A percentile compares a stretch with the other conserved stretches of the same genome.
phyloP scores from a whole-genome alignment of 1,140 invertebrate species.

The Phymastichus coffea region DNA sequence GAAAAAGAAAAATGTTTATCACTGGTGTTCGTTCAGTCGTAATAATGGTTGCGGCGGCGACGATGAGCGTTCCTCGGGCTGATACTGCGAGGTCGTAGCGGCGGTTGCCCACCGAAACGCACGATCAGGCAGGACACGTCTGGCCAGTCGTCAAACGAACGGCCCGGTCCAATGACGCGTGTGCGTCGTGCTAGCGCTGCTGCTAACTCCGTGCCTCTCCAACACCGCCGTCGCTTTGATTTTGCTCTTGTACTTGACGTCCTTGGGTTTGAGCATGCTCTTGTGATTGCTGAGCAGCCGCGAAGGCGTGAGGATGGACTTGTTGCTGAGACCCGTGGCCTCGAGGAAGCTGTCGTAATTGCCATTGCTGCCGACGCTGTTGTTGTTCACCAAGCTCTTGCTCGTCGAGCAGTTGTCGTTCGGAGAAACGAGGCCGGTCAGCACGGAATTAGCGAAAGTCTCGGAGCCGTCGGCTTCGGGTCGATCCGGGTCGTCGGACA shows the following conservation, averaged over 20 bases:
- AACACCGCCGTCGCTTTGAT: conserved; percentile 51
- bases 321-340: conserved; percentile 76
- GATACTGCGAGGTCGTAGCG: background rate
- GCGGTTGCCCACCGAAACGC: conserved; percentile 13
- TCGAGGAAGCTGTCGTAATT: conserved; percentile 73
- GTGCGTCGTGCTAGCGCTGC: conserved; percentile 32
- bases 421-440: background rate
- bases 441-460: conserved; percentile 41
- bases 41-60: too few species aligned
- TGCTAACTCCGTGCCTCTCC: conserved; percentile 45
- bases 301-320: conserved; percentile 74
- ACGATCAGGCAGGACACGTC: conserved; percentile 7
- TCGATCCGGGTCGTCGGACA: conserved; percentile 63
- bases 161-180: conserved; percentile 57
- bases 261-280: conserved; percentile 74
- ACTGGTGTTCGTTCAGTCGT: too few species aligned
- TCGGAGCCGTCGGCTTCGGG: conserved; percentile 63
- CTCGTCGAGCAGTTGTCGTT: background rate
- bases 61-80: too few species aligned
- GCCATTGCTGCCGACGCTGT: conserved; percentile 33
- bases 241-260: conserved; percentile 65
- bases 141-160: conserved; percentile 52
- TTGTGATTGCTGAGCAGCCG: conserved; percentile 74
- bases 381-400: background rate
- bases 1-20: too few species aligned